phyloP scores from a whole-genome alignment of 2,113 vertebrate species.

The Seriola rivoliana region DNA sequence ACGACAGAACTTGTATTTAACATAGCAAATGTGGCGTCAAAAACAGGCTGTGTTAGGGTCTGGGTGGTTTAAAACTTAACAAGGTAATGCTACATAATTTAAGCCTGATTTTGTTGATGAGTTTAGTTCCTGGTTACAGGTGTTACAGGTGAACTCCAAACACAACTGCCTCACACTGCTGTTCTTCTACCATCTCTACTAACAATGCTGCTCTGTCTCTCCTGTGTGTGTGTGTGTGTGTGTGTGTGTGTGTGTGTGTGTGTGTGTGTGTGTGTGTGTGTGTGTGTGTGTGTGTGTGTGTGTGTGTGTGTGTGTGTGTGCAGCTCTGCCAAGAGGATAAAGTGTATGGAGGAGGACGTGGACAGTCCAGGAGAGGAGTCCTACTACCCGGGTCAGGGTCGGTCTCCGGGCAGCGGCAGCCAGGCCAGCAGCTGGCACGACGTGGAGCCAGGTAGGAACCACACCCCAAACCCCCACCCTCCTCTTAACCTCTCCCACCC shows the following conservation, averaged over 20 bases:
- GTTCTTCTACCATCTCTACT: background rate
- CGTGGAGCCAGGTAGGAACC: conserved; percentile 94
- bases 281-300: conserved; percentile 26
- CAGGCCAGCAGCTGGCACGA: conserved; percentile 98
- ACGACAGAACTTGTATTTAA: no score
- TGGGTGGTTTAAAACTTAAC: no score
- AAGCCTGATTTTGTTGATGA: no score
- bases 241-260: conserved; percentile 35
- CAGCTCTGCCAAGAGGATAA: conserved; percentile 98
- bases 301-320: conserved; percentile 30
- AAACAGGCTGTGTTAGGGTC: no score
- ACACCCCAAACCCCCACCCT: background rate
- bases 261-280: conserved; percentile 20
- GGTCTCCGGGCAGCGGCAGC: conserved; percentile 95
- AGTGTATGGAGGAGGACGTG: conserved; percentile 99
- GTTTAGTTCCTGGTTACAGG: no score
- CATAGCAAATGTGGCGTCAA: no score
- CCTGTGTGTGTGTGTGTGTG: conserved; percentile 13
- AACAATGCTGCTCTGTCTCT: conserved; percentile 6
- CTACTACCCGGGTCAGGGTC: conserved; percentile 96
- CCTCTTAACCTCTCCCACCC: conserved; percentile 8
- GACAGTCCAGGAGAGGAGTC: conserved; percentile 98
- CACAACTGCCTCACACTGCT: no score
- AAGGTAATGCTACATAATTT: no score
- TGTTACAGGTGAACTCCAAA: no score